Evolutionary conservation across 1,140 invertebrate genomes (phyloP), one percentile per base, ranked within the genome.

Genomic region (Capitella teleta): DNA sequence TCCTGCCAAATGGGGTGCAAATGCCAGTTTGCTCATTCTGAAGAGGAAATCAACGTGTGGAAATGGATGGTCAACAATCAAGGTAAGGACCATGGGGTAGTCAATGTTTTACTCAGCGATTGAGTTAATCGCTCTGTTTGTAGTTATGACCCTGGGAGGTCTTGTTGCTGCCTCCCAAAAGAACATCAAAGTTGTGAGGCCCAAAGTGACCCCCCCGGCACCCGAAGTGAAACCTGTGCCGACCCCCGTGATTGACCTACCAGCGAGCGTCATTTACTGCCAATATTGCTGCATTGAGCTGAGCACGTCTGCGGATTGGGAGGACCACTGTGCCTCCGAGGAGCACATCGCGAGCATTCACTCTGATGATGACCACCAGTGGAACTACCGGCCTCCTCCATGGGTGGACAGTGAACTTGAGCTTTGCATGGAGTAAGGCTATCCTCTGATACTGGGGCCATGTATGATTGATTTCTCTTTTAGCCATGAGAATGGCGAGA

Each of bases 11-110:
- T 87, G 16, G 83, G 86, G 2, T 82, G 79, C n/a, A 81, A 81
- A 57, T 95, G 90, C 68, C 90, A 86, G 1, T 93, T 89, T 76
- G 87, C 88, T 18, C 90, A 95, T 69, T 86, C 83, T 19, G 81
- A 86, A 51, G 85, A 90, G 56, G 90, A 95, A 68, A 73, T 90
- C 12, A 86, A 91, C 2, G 51, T 64, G 0, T 70, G 67, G 67
- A 28, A 24, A 12, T 57, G 56, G 56, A 51, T 52, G 53, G 44
- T 32, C 4, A 24, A 8, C 1, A 57, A 52, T 28, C 52, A 52
- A 14, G 46, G 53, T 55, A 30, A 45, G 49, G 25, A 10, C 2
- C 36, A 24, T 5, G n/a, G 10, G 16, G n/a, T n/a, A n/a, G n/a
- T n/a, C n/a, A n/a, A n/a, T n/a, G n/a, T n/a, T n/a, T n/a, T n/a